These are phyloP conservation scores for Agrotis exclamationis DNA, from an alignment of 2,888 invertebrate genomes.

Conservation along the genomic window DNA sequence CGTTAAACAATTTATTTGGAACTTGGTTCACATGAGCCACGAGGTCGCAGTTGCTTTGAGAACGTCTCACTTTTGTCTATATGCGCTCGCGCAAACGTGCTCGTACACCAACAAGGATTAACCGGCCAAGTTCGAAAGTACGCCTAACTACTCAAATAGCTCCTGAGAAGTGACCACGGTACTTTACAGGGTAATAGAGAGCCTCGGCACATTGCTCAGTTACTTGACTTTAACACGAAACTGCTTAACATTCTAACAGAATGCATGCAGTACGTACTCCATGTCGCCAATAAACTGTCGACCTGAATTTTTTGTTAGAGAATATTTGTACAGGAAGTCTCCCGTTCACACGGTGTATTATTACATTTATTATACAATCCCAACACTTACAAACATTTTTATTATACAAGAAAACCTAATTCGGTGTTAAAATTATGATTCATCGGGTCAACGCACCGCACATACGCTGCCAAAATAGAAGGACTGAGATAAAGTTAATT, in stretches of 20 bases:
- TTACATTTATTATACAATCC: conserved; percentile 53
- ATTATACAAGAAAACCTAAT: conserved; percentile 64
- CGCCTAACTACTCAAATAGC: conserved; percentile 39
- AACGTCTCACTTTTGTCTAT: conserved; percentile 85
- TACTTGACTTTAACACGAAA: conserved; percentile 83
- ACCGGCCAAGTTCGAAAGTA: conserved; percentile 70
- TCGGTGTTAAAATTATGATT: conserved; percentile 69
- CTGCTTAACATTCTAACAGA: conserved; percentile 89
- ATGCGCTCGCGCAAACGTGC: conserved; percentile 76
- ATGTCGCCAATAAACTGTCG: conserved; percentile 85
- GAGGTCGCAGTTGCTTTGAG: conserved; percentile 83
- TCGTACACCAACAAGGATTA: conserved; percentile 76
- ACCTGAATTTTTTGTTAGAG: conserved; percentile 85
- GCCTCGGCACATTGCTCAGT: conserved; percentile 74
- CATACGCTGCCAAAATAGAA: conserved; percentile 84
- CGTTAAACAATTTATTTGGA: conserved; percentile 80
- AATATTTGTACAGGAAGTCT: conserved; percentile 81
- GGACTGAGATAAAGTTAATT: conserved; percentile 88
- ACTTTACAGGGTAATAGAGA: conserved; percentile 69
- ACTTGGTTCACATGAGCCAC: conserved; percentile 81
- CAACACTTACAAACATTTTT: conserved; percentile 62
- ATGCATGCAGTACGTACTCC: conserved; percentile 78
- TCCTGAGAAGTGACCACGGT: conserved; percentile 36
- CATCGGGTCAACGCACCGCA: conserved; percentile 82
- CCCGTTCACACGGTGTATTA: conserved; percentile 80